Evolutionary conservation across 2,113 vertebrate species (phyloP).

Genomic region (Orthochromis malagaraziensis): DNA sequence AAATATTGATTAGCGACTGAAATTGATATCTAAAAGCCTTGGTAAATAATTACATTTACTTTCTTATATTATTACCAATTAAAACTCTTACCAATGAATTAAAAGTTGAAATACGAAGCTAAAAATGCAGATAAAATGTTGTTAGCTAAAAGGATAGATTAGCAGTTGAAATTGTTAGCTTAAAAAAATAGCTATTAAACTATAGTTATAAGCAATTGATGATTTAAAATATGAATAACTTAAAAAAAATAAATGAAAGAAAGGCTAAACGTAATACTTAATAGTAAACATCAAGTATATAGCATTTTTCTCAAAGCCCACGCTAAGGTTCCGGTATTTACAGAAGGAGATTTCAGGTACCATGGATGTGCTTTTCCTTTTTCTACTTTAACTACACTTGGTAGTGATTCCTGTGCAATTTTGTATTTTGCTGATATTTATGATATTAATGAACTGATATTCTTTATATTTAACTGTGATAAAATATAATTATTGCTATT

Average conservation of each 20-base stretch:
- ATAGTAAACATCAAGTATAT: not conserved
- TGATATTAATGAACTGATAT: not conserved
- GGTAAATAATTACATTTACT: not conserved
- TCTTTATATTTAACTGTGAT: not conserved
- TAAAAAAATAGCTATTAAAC: not conserved
- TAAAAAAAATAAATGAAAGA: not conserved
- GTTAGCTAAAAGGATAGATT: not conserved
- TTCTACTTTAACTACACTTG: not conserved
- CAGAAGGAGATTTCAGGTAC: not conserved
- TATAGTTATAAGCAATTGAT: not conserved
- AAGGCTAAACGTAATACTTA: not conserved
- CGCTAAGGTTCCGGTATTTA: not conserved
- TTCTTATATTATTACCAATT: not conserved
- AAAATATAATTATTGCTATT: not conserved
- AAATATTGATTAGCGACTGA: not conserved
- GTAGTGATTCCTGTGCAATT: not conserved
- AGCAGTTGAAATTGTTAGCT: no score
- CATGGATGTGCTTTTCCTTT: not conserved
- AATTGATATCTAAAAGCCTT: not conserved
- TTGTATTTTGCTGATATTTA: not conserved
- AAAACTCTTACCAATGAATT: not conserved
- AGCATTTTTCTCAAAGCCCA: not conserved
- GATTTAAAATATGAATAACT: not conserved
- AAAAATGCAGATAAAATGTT: not conserved
- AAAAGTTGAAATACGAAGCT: not conserved